Base-by-base conservation (phyloP, 35 echinoderm and acorn worm species). In the Ophiothrix spiculata region DNA sequence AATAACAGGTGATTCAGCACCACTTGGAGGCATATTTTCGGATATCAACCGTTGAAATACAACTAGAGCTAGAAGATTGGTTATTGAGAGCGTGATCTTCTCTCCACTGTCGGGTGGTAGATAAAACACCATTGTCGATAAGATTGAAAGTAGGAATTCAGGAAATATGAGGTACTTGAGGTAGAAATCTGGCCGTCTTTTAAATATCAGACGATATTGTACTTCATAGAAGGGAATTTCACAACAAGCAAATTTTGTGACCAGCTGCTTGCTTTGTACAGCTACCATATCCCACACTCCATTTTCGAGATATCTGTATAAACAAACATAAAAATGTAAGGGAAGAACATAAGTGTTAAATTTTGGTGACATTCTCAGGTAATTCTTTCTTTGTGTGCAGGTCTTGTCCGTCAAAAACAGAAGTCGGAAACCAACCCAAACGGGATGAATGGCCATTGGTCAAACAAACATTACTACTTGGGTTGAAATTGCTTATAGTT, bases 61-160 rank as follows among this genome's bases (percentile, higher is more conserved):
- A 15, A 93, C 82, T 25, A 86, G n/a, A 77, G 92, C 92, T 28
- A 93, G 64, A 6, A 93, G 81, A 31, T 90, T 93, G 92, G 38
- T 93, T 0, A 90, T 79, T 23, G 86, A 49, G 13, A 93, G 63
- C 15, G 92, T 80, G 36, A 93, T 39, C 63, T 93, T 93, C 64
- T 93, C 92, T 28, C 92, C 92, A 19, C 81, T 90, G 29, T 93
- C 86, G 0, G 92, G 87, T 32, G 84, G 92, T 31, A 93, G 56
- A 12, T 40, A 34, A 38, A 93, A 93, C 0, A 75, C 91, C 17
- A 81, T 56, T 6, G 90, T 11, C 40, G 75, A 80, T 1, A 93
- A 25, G 0, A 75, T 14, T 0, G 92, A 90, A 0, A 93, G 60
- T 0, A 90, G 36, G 1, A 39, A 39, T 33, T 45, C 77, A 0